Evolutionary conservation across 2,888 invertebrate genomes (phyloP).

Genomic region (Drosophila yooni): DNA sequence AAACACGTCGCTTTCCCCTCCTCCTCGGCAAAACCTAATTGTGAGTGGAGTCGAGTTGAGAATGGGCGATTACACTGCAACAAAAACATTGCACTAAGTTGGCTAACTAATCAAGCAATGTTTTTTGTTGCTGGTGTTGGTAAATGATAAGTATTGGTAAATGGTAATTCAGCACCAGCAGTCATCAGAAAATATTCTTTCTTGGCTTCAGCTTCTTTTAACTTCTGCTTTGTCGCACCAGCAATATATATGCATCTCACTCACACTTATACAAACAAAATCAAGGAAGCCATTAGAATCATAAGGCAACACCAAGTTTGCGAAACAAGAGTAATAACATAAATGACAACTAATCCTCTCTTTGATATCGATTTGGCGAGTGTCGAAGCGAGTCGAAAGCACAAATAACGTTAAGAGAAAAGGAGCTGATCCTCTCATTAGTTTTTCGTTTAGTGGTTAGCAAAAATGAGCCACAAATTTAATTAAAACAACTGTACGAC

Average conservation of each 20-base stretch:
- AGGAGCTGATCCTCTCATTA: background rate
- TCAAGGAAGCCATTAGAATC: background rate
- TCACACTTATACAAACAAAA: background rate
- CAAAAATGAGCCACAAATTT: background rate
- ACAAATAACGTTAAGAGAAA: background rate
- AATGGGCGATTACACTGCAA: slow-evolving; percentile 14
- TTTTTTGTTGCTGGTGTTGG: background rate
- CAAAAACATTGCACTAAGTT: background rate
- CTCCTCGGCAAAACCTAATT: slow-evolving; percentile 25
- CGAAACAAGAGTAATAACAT: background rate
- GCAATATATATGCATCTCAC: background rate
- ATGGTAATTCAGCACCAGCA: background rate
- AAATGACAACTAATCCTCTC: background rate
- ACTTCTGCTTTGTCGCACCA: background rate
- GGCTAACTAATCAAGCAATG: background rate
- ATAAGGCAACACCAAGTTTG: background rate
- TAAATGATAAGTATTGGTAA: background rate
- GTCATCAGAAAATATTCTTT: background rate
- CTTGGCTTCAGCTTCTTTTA: background rate
- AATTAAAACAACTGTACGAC: background rate
- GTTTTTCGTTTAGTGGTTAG: background rate
- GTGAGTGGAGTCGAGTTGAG: slow-evolving; percentile 14
- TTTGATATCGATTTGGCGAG: background rate
- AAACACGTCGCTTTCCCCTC: background rate
- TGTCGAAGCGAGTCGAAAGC: background rate